A percentile compares a stretch with the other conserved stretches of the same genome.
phyloP scores from a whole-genome alignment of 2,888 invertebrate genomes.

The Pteria penguin region DNA sequence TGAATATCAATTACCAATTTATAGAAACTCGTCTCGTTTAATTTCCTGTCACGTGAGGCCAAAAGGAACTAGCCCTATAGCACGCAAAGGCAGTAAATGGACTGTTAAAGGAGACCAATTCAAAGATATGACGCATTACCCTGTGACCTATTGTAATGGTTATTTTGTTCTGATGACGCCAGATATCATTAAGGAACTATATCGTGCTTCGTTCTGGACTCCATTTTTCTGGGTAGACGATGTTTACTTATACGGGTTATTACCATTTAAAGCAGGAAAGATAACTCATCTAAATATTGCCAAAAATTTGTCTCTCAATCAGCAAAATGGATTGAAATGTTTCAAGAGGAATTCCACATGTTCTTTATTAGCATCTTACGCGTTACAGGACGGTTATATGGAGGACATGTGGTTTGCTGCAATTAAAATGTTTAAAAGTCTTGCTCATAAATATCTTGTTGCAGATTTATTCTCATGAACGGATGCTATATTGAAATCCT shows the following conservation, averaged over 20 bases:
- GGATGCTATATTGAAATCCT: too few species aligned
- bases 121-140: slow-evolving; percentile 66
- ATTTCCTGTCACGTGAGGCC: slow-evolving; percentile 64
- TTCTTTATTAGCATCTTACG: slow-evolving; percentile 54
- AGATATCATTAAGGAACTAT: slow-evolving; percentile 70
- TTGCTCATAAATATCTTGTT: slow-evolving; percentile 45
- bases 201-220: slow-evolving; percentile 66
- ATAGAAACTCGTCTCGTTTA: slow-evolving; percentile 48
- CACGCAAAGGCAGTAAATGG: slow-evolving; percentile 65
- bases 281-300: slow-evolving; percentile 82
- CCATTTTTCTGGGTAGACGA: slow-evolving; percentile 80
- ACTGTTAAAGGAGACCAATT: slow-evolving; percentile 64
- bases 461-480: slow-evolving; percentile 16
- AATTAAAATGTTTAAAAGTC: slow-evolving; percentile 47
- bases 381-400: slow-evolving; percentile 55
- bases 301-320: slow-evolving; percentile 92
- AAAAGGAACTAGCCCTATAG: slow-evolving; percentile 63
- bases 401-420: slow-evolving; percentile 61
- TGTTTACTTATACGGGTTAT: slow-evolving; percentile 76
- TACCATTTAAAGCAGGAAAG: slow-evolving; percentile 66
- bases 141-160: slow-evolving; percentile 76
- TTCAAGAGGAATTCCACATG: slow-evolving; percentile 55
- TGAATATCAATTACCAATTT: slow-evolving; percentile 55
- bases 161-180: slow-evolving; percentile 68
- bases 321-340: slow-evolving; percentile 53